A percentile compares a stretch with the other conserved stretches of the same genome.
Evolutionary conservation across 2,888 invertebrate genomes (phyloP).

Genomic region (Brenthis daphne): DNA sequence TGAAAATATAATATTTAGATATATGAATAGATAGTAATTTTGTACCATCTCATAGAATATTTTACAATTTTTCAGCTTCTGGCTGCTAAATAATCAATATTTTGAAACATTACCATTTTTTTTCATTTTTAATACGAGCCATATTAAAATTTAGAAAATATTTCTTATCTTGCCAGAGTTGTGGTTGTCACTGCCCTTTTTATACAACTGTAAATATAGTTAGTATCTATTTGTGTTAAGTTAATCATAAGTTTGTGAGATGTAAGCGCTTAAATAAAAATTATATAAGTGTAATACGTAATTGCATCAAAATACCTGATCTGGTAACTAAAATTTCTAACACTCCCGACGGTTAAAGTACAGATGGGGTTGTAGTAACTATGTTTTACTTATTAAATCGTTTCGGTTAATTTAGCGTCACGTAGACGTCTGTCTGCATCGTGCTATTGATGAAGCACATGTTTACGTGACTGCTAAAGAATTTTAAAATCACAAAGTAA

Average conservation of each 20-base stretch:
- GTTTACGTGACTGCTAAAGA: constrained; percentile 67
- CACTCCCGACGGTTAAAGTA: too few species aligned
- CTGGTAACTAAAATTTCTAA: too few species aligned
- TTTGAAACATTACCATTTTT: constrained; percentile 55
- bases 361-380: neutral
- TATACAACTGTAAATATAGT: constrained; percentile 72
- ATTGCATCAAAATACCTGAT: too few species aligned
- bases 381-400: constrained; percentile 13
- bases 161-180: constrained; percentile 80
- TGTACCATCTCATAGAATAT: constrained; percentile 20
- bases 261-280: constrained; percentile 29
- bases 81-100: constrained; percentile 36
- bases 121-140: constrained; percentile 71
- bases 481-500: constrained; percentile 6
- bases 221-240: constrained; percentile 42
- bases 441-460: constrained; percentile 76
- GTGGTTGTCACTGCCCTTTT: constrained; percentile 77
- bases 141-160: constrained; percentile 79
- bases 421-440: constrained; percentile 79
- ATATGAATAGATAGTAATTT: constrained; percentile 20
- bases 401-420: constrained; percentile 53
- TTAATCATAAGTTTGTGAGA: constrained; percentile 31
- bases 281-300: too few species aligned
- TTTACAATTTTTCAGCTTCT: constrained; percentile 3
- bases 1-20: constrained; percentile 27